Base-by-base conservation (phyloP, 2,888 invertebrate species). In the Spicauda simplicius region DNA sequence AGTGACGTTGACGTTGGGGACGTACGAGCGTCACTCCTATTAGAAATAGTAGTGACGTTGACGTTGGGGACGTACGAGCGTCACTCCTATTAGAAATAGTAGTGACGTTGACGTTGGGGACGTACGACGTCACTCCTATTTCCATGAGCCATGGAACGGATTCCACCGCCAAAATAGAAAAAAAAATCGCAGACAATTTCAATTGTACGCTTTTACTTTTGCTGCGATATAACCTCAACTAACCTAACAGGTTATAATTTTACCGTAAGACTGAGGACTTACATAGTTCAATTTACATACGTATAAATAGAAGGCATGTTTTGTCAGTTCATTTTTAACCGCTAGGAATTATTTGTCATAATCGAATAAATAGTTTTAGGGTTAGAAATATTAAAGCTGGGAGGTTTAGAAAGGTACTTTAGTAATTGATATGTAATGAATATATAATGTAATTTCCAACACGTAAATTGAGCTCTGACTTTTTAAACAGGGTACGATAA, bases 251-350 rank as follows among this genome's bases (percentile, higher is more conserved):
- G 12, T 57, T 59, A 65, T 52, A 48, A 65, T 61, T 48, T 52
- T 65, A 65, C 59, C 65, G 59, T 65, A 65, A 65, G 65, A 65
- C 65, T 59, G 65, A 65, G 65, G 65, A 59, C 59, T 65, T 65
- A 65, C 65, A 10, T 61, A 53, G 61, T 54, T 59, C 65, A 54
- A 54, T 54, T 54, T 59, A 65, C 58, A 58, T 58, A 58, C 54
- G 65, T 59, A 65, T 48, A 65, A 59, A 65, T 65, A 58, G 53
- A 59, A 65, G 65, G 65, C 59, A 54, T 54, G 41, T 54, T 20
- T 16, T 25, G 41, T 59, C 65, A 65, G 65, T 65, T 19, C 65
- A 48, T 55, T 66, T 61, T 66, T 66, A 48, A 53, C 57, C 58
- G 45, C 64, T 65, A 65, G 64, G 58, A 65, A 59, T 53, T 65